Percentiles rank a stretch among this genome's conserved stretches.
These are phyloP conservation scores for Slavum lentiscoides DNA, from an alignment of 2,888 invertebrate species.

Conservation along the genomic window DNA sequence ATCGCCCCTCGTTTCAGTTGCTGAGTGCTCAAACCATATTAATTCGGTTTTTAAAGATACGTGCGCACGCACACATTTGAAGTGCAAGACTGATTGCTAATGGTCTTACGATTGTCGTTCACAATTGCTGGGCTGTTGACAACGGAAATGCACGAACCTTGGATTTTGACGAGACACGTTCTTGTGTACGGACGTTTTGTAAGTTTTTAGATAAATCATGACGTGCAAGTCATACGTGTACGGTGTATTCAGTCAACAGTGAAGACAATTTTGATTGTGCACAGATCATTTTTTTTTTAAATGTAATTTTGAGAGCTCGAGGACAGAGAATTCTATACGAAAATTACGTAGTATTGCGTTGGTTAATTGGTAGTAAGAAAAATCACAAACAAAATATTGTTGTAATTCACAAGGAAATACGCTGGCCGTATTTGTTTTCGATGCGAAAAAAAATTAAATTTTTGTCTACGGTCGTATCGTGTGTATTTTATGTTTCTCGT, in stretches of 20 bases:
- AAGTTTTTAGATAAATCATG: conserved; percentile 12
- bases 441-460: not conserved
- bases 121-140: not conserved
- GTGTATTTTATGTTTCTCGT: too few relatives aligned
- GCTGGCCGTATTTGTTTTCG: not conserved
- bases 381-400: not conserved
- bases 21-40: too few relatives aligned
- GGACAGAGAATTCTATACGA: not conserved
- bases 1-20: too few relatives aligned
- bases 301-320: not conserved
- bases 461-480: not conserved
- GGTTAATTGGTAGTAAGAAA: not conserved
- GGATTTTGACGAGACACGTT: conserved; percentile 16
- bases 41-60: too few relatives aligned
- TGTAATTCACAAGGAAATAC: not conserved
- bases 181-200: not conserved
- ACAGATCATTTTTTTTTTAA: not conserved
- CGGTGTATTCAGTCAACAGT: conserved; percentile 15
- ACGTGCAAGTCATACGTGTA: not conserved
- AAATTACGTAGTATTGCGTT: not conserved
- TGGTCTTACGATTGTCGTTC: not conserved
- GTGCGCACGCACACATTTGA: not conserved
- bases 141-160: conserved; percentile 10
- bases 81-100: not conserved
- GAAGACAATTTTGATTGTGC: not conserved